Base-by-base conservation (phyloP, 1,140 invertebrate genomes). In the Calephelis virginiensis region DNA sequence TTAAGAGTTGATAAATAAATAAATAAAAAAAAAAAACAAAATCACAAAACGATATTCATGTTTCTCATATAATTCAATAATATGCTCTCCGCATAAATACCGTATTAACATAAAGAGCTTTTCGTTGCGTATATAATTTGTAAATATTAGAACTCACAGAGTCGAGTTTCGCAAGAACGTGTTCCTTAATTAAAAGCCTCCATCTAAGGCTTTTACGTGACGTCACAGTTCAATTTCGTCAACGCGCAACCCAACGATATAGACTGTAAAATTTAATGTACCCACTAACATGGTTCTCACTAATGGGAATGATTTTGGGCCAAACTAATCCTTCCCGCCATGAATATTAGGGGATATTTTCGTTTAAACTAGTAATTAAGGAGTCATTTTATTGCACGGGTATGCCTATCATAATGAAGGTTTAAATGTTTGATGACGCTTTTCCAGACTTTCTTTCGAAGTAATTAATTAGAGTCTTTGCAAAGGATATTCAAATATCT, bases 191-290 rank as follows among this genome's bases (percentile, higher is more conserved):
- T 43, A 43, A 43, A 43, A 43, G 40, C 40, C 40, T 43, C 40
- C 40, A 43, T 43, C 40, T 43, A 28, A 56, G 50, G 50, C 50
- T 28, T 17, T 53, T 4, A 50, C 10, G 47, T 73, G 71, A 73
- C 71, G 71, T 73, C 68, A 73, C 67, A 45, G 45, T 68, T 67
- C 71, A 69, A 73, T 73, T 73, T 70, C 46, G 71, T 66, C 65
- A 73, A 62, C 65, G 65, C 68, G 61, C 61, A 63, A 62, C 68
- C 64, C 53, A 56, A 61, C 67, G 66, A 68, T 68, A 73, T 70
- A 62, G 67, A 45, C 59, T 63, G 65, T 73, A 62, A 73, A 69
- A 70, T 73, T 73, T 73, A 67, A 73, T 64, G 62, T 48, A 45
- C 14, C 63, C 61, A 59, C 64, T 65, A 65, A 65, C 64, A 65